Evolutionary conservation across 2,797 vertebrate species (phyloP).

Genomic region (Sphenodon punctatus): DNA sequence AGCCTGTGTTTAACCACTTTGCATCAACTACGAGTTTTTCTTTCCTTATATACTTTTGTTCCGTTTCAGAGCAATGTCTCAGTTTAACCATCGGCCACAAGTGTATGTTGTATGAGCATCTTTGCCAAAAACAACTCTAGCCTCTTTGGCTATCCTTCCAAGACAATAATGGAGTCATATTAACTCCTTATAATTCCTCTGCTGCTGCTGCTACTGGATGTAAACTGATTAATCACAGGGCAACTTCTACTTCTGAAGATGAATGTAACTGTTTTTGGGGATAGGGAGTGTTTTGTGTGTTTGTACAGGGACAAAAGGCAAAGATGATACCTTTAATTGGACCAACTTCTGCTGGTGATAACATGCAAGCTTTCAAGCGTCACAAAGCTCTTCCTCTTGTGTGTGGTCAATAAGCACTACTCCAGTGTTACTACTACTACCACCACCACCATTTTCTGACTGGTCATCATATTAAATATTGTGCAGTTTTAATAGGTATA

Average conservation of each 20-base stretch:
- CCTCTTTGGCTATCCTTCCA: not conserved
- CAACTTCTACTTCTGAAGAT: not conserved
- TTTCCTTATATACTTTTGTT: accelerated
- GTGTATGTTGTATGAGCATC: too few relatives aligned
- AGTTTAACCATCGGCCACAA: not conserved
- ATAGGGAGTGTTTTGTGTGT: too few relatives aligned
- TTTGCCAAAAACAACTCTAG: not conserved
- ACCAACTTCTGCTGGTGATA: too few relatives aligned
- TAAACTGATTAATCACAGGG: not conserved
- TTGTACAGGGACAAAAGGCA: too few relatives aligned
- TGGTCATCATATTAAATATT: not conserved
- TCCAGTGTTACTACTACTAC: not conserved
- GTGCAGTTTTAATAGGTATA: not conserved
- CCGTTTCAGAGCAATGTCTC: not conserved
- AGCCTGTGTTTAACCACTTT: not conserved
- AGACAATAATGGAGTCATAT: not conserved
- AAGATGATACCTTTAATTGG: too few relatives aligned
- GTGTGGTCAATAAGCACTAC: not conserved
- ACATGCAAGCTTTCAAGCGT: too few relatives aligned
- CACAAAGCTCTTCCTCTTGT: too few relatives aligned
- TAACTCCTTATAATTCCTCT: not conserved
- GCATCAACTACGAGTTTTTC: accelerated
- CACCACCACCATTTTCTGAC: not conserved
- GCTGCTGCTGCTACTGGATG: not conserved
- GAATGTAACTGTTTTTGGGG: too few relatives aligned